These are phyloP conservation scores for Calliphora vomitoria DNA, from an alignment of 2,888 invertebrate genomes.

Conservation along the genomic window DNA sequence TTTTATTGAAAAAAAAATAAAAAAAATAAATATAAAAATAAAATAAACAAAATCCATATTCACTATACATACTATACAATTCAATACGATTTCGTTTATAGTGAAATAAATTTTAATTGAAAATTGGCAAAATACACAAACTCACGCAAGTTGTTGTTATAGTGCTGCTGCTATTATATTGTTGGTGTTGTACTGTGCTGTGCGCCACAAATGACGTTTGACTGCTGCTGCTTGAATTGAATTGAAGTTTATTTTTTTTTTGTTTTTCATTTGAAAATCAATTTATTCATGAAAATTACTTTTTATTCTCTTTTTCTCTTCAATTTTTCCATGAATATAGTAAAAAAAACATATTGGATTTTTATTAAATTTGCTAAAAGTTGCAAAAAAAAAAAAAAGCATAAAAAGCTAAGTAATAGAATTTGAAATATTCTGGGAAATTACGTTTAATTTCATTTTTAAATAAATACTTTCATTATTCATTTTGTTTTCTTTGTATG, in stretches of 20 bases:
- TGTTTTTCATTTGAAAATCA: slow-evolving; percentile 56
- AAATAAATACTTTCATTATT: slow-evolving; percentile 1
- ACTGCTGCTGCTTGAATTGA: slow-evolving; percentile 31
- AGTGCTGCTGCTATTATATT: background rate
- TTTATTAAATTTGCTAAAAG: slow-evolving; percentile 24
- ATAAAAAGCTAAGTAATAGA: background rate
- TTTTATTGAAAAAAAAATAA: slow-evolving; percentile 32
- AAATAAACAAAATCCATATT: slow-evolving; percentile 44
- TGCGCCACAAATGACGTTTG: background rate
- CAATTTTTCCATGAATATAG: slow-evolving; percentile 36
- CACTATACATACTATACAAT: background rate
- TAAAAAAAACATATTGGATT: slow-evolving; percentile 39
- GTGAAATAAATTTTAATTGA: slow-evolving; percentile 54
- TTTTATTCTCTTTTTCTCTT: slow-evolving; percentile 25
- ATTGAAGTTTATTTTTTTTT: slow-evolving; percentile 50
- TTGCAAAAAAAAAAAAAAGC: background rate
- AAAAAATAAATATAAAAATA: background rate
- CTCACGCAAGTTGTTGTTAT: background rate
- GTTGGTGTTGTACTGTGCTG: background rate
- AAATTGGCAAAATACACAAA: slow-evolving; percentile 43
- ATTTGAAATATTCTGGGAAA: slow-evolving; percentile 40
- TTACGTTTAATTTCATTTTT: background rate
- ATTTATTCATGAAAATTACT: slow-evolving; percentile 42
- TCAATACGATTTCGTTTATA: slow-evolving; percentile 31
- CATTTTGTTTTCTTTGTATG: background rate